Base-by-base conservation (phyloP, 2,888 invertebrate species). In the Fragum fragum region DNA sequence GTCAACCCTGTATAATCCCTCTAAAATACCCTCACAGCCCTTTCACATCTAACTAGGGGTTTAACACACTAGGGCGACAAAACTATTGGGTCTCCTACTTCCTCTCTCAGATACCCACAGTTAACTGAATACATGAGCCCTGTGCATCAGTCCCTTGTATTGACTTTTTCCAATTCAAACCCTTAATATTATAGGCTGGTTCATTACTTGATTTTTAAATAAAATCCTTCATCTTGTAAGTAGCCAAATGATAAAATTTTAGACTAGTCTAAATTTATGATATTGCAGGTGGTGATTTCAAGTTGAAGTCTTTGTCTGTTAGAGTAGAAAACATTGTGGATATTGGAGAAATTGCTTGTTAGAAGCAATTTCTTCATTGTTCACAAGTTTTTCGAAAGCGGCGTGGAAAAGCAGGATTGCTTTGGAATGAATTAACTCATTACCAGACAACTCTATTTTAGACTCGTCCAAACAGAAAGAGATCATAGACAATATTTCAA, bases 11-110 rank as follows among this genome's bases (percentile, higher is more conserved):
- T 42, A 42, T 66, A 66, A 66, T 66, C 66, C 66, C 66, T 66
- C 66, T 66, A 66, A 66, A 66, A 66, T 66, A n/a, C 66, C 66
- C 42, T 36, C 29, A 42, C 42, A 66, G 66, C n/a, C 23, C 28
- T 23, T 29, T 29, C 16, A n/a, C 32, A 61, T 61, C 21, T n/a
- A 29, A 61, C 39, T 66, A 36, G 66, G 66, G 66, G 36, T 66
- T 36, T 66, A 16, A 26, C 66, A 66, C 42, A 42, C 66, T 21
- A 66, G 23, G 18, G 42, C n/a, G 42, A 42, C 42, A 39, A 66
- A 23, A 36, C 18, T 66, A 66, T 66, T 66, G 42, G 66, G 21
- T 39, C 26, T 21, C 42, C 66, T 21, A 21, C 23, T 42, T 29
- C 26, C 61, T 42, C 66, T 66, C 66, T 66, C 66, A 23, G 16